Conservation (phyloP, 2,888 invertebrate species). For the Osmoderma eremita region DNA sequence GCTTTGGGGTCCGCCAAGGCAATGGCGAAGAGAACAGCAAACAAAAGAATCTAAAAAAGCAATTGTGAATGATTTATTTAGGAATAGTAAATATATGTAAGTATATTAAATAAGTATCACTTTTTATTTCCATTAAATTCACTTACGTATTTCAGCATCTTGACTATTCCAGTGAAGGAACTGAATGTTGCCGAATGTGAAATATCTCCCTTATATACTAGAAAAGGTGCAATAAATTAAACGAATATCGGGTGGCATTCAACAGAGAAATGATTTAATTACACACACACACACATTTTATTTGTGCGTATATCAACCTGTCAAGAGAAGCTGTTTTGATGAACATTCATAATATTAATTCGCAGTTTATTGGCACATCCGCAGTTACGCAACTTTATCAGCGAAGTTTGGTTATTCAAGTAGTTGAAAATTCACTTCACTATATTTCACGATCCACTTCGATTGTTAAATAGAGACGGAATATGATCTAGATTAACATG, state of each 20-base stretch:
- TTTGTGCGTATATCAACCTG: no score
- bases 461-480: neutral
- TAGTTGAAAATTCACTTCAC: no score
- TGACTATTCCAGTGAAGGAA: constrained; percentile 1
- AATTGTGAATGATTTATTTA: neutral
- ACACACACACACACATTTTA: no score
- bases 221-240: no score
- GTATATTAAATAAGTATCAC: constrained; percentile 7
- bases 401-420: no score
- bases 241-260: no score
- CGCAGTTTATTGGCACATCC: no score
- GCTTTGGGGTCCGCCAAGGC: constrained; percentile 57
- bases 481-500: neutral
- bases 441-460: neutral
- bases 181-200: neutral
- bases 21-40: constrained; percentile 56
- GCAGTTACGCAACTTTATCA: no score
- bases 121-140: no score
- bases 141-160: constrained; percentile 42
- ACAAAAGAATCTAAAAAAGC: constrained; percentile 24
- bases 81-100: neutral
- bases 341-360: no score
- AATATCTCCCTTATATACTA: constrained; percentile 13
- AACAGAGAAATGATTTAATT: no score
- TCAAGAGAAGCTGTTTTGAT: no score